Percentiles rank a stretch among this genome's conserved stretches.
These are phyloP conservation scores for Nannobrachium achirus DNA, from an alignment of 2,113 vertebrate species.

Conservation along the genomic window DNA sequence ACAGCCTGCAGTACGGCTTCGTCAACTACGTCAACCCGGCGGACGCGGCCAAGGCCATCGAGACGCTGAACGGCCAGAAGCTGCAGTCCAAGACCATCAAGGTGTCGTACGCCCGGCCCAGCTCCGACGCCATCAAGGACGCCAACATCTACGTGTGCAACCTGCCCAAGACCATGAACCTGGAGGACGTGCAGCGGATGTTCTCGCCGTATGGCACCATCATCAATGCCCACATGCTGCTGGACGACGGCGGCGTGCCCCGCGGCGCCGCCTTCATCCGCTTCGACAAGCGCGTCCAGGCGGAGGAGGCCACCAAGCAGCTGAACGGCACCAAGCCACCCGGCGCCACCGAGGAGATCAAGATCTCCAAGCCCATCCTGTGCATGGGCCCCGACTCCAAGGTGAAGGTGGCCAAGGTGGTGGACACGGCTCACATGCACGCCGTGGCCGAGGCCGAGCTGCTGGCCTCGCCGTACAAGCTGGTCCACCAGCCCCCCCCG, in stretches of 20 bases:
- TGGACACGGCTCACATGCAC: too few relatives aligned
- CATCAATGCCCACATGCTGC: constrained; percentile 89
- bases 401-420: too few relatives aligned
- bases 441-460: constrained; percentile 44
- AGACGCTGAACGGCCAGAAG: constrained; percentile 90
- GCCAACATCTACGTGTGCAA: constrained; percentile 91
- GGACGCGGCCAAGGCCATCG: constrained; percentile 92
- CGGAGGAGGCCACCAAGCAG: constrained; percentile 90
- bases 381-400: too few relatives aligned
- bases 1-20: constrained; percentile 80
- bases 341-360: constrained; percentile 87
- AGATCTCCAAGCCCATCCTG: constrained; percentile 52
- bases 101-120: constrained; percentile 90
- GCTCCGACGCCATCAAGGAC: constrained; percentile 91
- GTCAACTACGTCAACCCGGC: constrained; percentile 87
- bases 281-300: constrained; percentile 90
- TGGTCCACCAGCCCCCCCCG: constrained; percentile 55
- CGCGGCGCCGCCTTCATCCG: constrained; percentile 91
- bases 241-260: constrained; percentile 91
- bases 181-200: constrained; percentile 91
- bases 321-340: constrained; percentile 92
- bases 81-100: constrained; percentile 95
- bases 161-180: constrained; percentile 87
- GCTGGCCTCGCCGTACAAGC: constrained; percentile 55
- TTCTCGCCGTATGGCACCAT: constrained; percentile 88